These are phyloP conservation scores for Pangasianodon gigas DNA, from an alignment of 2,113 vertebrate species.

Conservation along the genomic window DNA sequence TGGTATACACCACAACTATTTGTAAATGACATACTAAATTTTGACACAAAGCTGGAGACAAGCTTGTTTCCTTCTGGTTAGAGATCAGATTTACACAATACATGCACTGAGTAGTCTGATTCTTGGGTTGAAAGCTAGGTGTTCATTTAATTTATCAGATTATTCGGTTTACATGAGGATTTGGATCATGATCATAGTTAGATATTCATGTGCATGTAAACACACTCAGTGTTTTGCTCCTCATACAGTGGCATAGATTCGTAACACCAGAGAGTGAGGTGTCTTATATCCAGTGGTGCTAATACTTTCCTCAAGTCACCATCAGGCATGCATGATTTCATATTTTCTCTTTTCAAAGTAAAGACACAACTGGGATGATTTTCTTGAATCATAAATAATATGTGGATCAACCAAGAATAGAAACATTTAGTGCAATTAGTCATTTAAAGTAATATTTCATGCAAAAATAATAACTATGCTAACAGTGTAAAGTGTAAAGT, in stretches of 20 bases:
- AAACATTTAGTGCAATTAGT: neutral
- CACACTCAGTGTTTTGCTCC: neutral
- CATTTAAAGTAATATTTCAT: neutral
- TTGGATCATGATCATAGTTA: neutral
- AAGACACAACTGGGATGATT: neutral
- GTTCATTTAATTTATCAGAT: neutral
- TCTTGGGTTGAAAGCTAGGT: too few species aligned
- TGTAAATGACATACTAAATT: neutral
- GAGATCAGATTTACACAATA: neutral
- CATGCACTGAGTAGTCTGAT: neutral
- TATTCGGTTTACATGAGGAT: neutral
- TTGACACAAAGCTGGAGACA: neutral
- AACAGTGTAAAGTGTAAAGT: neutral
- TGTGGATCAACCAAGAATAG: too few species aligned
- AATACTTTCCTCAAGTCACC: neutral
- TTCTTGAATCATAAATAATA: neutral
- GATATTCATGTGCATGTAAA: neutral
- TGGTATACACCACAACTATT: neutral
- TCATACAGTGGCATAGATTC: neutral
- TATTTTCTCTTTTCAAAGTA: neutral
- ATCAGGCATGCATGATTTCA: conserved; percentile 14
- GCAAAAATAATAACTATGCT: neutral
- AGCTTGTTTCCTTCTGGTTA: neutral
- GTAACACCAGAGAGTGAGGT: neutral
- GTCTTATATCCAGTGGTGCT: neutral